Base-by-base conservation (phyloP, 2,113 vertebrate genomes). In the Cochlearius cochlearius region DNA sequence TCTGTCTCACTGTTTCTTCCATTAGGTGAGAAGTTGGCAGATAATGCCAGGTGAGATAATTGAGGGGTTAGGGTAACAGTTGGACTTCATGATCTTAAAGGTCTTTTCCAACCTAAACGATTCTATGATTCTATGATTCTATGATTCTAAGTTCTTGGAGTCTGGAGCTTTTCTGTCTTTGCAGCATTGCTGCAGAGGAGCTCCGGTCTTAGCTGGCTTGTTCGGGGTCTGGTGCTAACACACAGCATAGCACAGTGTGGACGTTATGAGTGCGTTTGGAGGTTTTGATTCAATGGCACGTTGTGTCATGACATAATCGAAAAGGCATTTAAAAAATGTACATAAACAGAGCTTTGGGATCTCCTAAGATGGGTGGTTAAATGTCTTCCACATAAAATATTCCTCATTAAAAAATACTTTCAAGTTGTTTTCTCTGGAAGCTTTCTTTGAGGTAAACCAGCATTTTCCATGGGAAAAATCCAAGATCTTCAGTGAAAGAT, bases 221-320 rank as follows among this genome's bases (percentile, higher is more conserved):
- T 47, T 36, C 3, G 4, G 53, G 59, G 6, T 58, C 47, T 0
- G 3, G 26, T 63, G 38, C 34, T 30, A 21, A 10, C 18, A 17
- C 15, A 30, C 39, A 73, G 10, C 11, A 16, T 13, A 22, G 26
- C 55, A 26, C 2, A 2, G 10, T 10, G 9, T 23, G 68, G 62
- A 8, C 0, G 2, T n/a, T n/a, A 4, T 8, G 63, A 10, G 10
- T 14, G 68, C 11, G 1, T 9, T 77, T 9, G 19, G 36, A 90
- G 34, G 43, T 49, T 64, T 69, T 53, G 49, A 5, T 55, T 29
- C 41, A n/a, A 26, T 2, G 1, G 4, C 0, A 0, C 45, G 27
- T 50, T 56, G 11, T 75, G 58, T 13, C 36, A 43, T 34, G 25
- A 75, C 88, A 56, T 56, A 68, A 72, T 41, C 13, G 15, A n/a